phyloP scores from a whole-genome alignment of 2,888 invertebrate species.

The Tetropium fuscum region DNA sequence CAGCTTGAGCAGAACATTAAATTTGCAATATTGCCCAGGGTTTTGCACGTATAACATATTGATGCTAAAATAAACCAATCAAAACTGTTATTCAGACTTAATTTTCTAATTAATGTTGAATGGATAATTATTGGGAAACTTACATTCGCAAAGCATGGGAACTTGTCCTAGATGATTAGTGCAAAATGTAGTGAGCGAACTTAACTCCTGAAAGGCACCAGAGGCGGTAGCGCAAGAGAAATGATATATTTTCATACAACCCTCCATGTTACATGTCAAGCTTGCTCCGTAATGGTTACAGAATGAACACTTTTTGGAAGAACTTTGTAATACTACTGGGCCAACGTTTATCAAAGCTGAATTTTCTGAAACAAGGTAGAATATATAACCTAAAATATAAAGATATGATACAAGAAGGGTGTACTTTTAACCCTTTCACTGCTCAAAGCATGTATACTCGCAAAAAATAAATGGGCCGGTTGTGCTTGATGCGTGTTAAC shows the following conservation, averaged over 20 bases:
- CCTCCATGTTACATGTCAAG: constrained; percentile 84
- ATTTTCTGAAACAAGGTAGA: constrained; percentile 60
- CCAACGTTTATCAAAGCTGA: constrained; percentile 70
- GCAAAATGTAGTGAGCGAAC: constrained; percentile 85
- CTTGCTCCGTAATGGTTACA: constrained; percentile 93
- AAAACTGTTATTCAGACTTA: constrained; percentile 1
- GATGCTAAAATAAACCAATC: constrained; percentile 75
- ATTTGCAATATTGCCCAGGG: constrained; percentile 87
- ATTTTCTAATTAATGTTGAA: too few relatives aligned
- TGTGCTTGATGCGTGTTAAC: neutral
- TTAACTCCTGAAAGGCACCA: constrained; percentile 90
- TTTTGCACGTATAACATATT: constrained; percentile 86
- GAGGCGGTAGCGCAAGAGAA: constrained; percentile 95
- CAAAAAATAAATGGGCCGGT: neutral
- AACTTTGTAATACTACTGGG: constrained; percentile 73
- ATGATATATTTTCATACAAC: constrained; percentile 89
- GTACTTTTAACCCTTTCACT: neutral
- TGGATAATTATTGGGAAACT: too few relatives aligned
- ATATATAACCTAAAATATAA: too few relatives aligned
- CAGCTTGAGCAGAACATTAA: constrained; percentile 94
- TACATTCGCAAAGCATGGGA: constrained; percentile 81
- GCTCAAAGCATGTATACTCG: neutral
- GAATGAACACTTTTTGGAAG: constrained; percentile 83
- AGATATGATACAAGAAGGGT: too few relatives aligned
- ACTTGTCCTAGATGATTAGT: constrained; percentile 90